phyloP scores from a whole-genome alignment of 2,888 invertebrate species.

The Nomada fucata region DNA sequence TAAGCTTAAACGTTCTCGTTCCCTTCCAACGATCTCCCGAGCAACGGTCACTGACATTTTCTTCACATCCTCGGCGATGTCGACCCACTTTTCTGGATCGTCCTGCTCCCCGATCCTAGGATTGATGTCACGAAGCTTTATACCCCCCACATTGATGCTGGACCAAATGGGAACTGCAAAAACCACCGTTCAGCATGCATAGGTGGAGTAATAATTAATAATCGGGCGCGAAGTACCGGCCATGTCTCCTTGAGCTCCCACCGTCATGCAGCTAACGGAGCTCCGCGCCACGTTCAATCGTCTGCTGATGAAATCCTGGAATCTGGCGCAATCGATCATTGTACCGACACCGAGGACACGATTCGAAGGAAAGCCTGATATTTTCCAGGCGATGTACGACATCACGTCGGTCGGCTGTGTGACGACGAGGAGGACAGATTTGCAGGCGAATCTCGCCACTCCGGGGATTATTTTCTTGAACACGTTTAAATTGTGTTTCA shows the following conservation, averaged over 20 bases:
- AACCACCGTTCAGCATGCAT: too few species aligned
- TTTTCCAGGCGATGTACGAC: slow-evolving; percentile 86
- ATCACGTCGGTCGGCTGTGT: slow-evolving; percentile 85
- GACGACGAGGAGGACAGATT: slow-evolving; percentile 75
- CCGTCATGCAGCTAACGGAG: slow-evolving; percentile 85
- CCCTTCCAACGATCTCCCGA: background rate
- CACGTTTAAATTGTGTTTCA: slow-evolving; percentile 74
- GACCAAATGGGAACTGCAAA: slow-evolving; percentile 88
- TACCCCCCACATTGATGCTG: slow-evolving; percentile 87
- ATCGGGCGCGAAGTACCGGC: slow-evolving; percentile 69
- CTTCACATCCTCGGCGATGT: slow-evolving; percentile 76
- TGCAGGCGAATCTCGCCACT: slow-evolving; percentile 76
- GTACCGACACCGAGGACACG: slow-evolving; percentile 87
- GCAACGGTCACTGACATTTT: slow-evolving; percentile 67
- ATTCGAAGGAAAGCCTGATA: slow-evolving; percentile 86
- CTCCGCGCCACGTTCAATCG: slow-evolving; percentile 85
- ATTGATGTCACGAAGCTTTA: slow-evolving; percentile 86
- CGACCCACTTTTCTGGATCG: slow-evolving; percentile 86
- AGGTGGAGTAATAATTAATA: background rate
- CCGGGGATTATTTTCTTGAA: slow-evolving; percentile 76
- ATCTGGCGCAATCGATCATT: slow-evolving; percentile 86
- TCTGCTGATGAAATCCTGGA: slow-evolving; percentile 85
- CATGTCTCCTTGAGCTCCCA: slow-evolving; percentile 86
- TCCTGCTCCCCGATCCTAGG: slow-evolving; percentile 85
- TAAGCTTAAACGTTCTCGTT: background rate